These are phyloP conservation scores for Phalloptychus januarius DNA, from an alignment of 2,797 vertebrate genomes.

Conservation along the genomic window DNA sequence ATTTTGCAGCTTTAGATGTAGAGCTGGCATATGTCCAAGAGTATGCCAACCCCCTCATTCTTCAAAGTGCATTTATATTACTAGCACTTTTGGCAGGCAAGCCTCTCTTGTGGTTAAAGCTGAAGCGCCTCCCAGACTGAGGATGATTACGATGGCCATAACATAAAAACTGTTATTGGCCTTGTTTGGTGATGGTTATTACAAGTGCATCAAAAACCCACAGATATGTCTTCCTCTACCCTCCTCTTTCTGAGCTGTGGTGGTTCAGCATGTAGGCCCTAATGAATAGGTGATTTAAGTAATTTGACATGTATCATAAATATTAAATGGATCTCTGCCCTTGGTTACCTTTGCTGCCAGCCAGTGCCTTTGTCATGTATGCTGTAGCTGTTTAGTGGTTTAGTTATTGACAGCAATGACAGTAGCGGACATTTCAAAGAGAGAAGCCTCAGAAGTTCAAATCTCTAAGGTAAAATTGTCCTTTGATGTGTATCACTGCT, in stretches of 20 bases:
- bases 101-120: constrained; percentile 70
- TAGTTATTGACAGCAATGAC: constrained; percentile 71
- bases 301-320: constrained; percentile 75
- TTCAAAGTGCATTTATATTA: constrained; percentile 84
- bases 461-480: constrained; percentile 37
- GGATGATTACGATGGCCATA: constrained; percentile 80
- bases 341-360: constrained; percentile 78
- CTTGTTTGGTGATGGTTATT: constrained; percentile 81
- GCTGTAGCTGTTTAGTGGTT: constrained; percentile 63
- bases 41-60: constrained; percentile 76
- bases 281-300: constrained; percentile 73
- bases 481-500: constrained; percentile 41
- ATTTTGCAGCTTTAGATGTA: constrained; percentile 78
- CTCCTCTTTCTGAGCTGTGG: constrained; percentile 36
- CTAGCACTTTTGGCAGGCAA: constrained; percentile 74
- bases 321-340: constrained; percentile 75
- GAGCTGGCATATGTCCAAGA: constrained; percentile 76
- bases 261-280: constrained; percentile 34
- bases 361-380: constrained; percentile 65
- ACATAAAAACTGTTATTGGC: constrained; percentile 81
- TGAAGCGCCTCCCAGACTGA: constrained; percentile 78
- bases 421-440: constrained; percentile 73
- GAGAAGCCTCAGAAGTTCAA: constrained; percentile 42
- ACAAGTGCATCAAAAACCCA: constrained; percentile 74
- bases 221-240: constrained; percentile 59